These are phyloP conservation scores for Triops longicaudatus DNA, from an alignment of 1,140 invertebrate species.

Conservation along the genomic window DNA sequence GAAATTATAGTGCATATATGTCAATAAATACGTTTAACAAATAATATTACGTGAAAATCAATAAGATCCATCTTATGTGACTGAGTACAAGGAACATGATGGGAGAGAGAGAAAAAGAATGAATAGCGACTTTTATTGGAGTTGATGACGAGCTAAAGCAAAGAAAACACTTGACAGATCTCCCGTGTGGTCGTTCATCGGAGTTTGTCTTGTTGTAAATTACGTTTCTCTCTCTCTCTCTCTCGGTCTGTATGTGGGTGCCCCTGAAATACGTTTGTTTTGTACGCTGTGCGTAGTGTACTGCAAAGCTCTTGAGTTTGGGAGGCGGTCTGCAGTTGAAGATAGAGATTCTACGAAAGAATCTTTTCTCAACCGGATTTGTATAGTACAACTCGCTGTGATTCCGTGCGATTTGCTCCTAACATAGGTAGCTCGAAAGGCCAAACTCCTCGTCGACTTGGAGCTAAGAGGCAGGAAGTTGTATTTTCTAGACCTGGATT, in stretches of 20 bases:
- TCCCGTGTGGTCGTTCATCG: not conserved
- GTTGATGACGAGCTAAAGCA: not conserved
- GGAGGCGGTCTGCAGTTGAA: not conserved
- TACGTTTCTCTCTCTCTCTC: no score
- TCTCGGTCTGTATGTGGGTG: not conserved
- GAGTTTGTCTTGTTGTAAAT: not conserved
- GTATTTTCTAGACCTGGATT: no score
- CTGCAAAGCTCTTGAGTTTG: not conserved
- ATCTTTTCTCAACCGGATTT: not conserved
- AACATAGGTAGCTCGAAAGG: not conserved
- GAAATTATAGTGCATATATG: no score
- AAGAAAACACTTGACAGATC: conserved; percentile 8
- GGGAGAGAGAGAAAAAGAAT: not conserved
- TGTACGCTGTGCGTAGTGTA: not conserved
- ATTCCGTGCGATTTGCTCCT: not conserved
- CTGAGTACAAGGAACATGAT: not conserved
- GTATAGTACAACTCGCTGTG: not conserved
- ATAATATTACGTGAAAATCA: not conserved
- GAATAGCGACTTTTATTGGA: not conserved
- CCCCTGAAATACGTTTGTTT: not conserved
- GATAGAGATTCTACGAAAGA: not conserved
- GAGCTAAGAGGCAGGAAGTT: no score
- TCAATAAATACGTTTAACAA: not conserved
- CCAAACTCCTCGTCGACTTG: no score
- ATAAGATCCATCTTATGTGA: not conserved